These are phyloP conservation scores for Mythimna pallens DNA, from an alignment of 2,888 invertebrate species.

Conservation along the genomic window DNA sequence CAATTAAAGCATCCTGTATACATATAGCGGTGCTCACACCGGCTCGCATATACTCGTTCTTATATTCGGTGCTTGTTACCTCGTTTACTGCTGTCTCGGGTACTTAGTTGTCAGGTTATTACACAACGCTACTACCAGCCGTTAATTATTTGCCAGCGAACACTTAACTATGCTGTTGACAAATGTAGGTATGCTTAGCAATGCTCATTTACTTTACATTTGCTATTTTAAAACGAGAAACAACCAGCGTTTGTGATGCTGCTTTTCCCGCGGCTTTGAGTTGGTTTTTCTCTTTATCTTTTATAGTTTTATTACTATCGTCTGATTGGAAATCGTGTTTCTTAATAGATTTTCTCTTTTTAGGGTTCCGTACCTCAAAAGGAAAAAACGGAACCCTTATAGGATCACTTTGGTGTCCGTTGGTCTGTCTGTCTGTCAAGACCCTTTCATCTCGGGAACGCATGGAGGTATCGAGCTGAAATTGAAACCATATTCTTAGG, in stretches of 20 bases:
- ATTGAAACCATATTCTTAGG: too few species aligned
- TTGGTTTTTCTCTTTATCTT: constrained; percentile 18
- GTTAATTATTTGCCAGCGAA: constrained; percentile 64
- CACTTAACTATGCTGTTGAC: constrained; percentile 72
- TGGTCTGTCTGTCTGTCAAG: too few species aligned
- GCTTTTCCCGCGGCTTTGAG: constrained; percentile 9
- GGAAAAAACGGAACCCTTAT: too few species aligned
- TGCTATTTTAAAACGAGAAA: constrained; percentile 61
- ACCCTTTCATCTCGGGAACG: too few species aligned
- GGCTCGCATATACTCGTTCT: constrained; percentile 22
- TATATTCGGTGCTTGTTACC: constrained; percentile 54
- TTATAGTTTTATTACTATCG: constrained; percentile 28
- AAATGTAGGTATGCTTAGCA: constrained; percentile 68
- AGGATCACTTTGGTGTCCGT: too few species aligned
- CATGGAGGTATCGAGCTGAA: too few species aligned
- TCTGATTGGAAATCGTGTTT: too few species aligned
- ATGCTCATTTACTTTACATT: constrained; percentile 67
- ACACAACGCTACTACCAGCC: constrained; percentile 56
- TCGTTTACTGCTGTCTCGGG: constrained; percentile 53
- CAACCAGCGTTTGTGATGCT: constrained; percentile 36
- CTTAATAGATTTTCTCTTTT: too few species aligned
- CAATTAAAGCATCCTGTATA: constrained; percentile 63
- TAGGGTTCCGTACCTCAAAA: too few species aligned
- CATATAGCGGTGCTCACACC: constrained; percentile 13
- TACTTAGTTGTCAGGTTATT: constrained; percentile 61